Evolutionary conservation across 2,888 invertebrate genomes (phyloP).

Genomic region (Disparrhopalites patrizii): DNA sequence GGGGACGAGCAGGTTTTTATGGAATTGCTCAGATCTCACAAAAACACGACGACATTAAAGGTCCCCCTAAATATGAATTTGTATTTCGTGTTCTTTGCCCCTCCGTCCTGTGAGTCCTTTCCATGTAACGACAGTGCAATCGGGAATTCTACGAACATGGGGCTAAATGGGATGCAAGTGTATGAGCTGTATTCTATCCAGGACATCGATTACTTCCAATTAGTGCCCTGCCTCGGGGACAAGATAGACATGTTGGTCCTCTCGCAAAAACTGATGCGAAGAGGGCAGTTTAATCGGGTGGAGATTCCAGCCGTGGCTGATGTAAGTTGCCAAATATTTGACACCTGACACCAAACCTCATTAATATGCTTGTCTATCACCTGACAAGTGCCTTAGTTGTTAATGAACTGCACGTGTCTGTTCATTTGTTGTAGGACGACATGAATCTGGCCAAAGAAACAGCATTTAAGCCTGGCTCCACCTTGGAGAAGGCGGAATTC

Average conservation of each 20-base stretch:
- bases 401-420: not conserved
- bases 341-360: too few relatives aligned
- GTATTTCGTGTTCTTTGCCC: not conserved
- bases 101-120: not conserved
- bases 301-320: conserved; percentile 11
- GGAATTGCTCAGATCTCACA: not conserved
- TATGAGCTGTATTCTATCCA: conserved; percentile 7
- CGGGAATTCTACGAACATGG: not conserved
- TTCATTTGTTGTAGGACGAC: not conserved
- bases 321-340: too few relatives aligned
- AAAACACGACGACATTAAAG: not conserved
- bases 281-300: not conserved
- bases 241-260: not conserved
- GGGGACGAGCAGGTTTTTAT: not conserved
- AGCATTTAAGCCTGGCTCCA: not conserved
- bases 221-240: not conserved
- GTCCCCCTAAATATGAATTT: not conserved
- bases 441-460: not conserved
- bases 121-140: not conserved
- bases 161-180: not conserved
- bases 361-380: not conserved
- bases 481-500: not conserved
- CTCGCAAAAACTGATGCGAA: not conserved
- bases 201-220: not conserved
- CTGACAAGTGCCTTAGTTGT: not conserved